phyloP scores from a whole-genome alignment of 2,888 invertebrate genomes.

The Limnephilus auricula region DNA sequence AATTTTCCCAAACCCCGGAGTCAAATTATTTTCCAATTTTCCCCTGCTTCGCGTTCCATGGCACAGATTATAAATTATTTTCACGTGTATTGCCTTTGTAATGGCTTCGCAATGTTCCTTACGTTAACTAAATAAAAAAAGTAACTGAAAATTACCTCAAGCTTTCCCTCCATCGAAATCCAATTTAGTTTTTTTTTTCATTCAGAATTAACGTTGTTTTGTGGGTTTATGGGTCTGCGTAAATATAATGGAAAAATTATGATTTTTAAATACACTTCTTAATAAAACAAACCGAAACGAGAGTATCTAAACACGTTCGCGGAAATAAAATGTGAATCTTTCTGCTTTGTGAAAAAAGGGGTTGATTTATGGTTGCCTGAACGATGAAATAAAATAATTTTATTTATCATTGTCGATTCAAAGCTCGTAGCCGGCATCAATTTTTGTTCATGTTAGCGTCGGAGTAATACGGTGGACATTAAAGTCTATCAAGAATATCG shows the following conservation, averaged over 20 bases:
- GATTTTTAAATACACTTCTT: background rate
- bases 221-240: background rate
- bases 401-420: background rate
- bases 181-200: slow-evolving; percentile 35
- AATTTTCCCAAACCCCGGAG: slow-evolving; percentile 21
- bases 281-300: background rate
- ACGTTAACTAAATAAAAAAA: slow-evolving; percentile 18
- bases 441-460: background rate
- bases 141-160: background rate
- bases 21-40: slow-evolving; percentile 57
- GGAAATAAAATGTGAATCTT: background rate
- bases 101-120: background rate
- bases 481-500: slow-evolving; percentile 22
- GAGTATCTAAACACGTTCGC: background rate
- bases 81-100: background rate
- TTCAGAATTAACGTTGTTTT: background rate
- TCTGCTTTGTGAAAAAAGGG: background rate
- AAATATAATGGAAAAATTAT: background rate
- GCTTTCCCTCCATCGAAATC: slow-evolving; percentile 26
- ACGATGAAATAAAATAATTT: background rate
- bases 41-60: slow-evolving; percentile 41
- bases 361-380: background rate
- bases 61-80: slow-evolving; percentile 54
- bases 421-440: background rate
- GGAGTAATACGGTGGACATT: background rate